Base-by-base conservation (phyloP, 2,888 invertebrate genomes). In the Dermolepida albohirtum region DNA sequence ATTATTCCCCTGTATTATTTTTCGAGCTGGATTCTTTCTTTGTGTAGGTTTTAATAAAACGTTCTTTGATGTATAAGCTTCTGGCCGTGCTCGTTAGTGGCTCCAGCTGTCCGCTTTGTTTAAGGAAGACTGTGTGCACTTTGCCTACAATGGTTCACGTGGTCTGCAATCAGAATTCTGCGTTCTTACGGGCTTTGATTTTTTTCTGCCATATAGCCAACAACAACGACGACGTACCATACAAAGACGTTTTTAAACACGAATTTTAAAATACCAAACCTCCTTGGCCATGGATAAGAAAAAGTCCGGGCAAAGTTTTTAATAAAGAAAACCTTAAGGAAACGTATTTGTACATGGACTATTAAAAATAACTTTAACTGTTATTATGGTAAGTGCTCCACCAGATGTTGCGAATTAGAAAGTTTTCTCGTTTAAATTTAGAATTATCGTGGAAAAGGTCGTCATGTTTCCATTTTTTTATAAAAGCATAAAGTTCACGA, bases 31-130 rank as follows among this genome's bases (percentile, higher is more conserved):
- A 79, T 77, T 78, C 77, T 73, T 76, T 77, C 79, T 79, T 79
- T 79, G 79, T 77, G 72, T 54, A 70, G 73, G 71, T 78, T 79
- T 78, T 79, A 79, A 78, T 79, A 79, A 78, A 79, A 80, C 76
- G 73, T 68, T 76, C 80, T 81, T 81, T 81, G 80, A 81, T 78
- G 80, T 80, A 72, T 66, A 71, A 73, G 76, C 77, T 78, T 78
- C 78, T 77, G 72, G 77, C 74, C 70, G 70, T 74, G 78, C 78
- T 81, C 80, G 80, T 80, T 80, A 80, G 81, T 79, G 78, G 79
- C 78, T 78, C 76, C 78, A 77, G 78, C 77, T 78, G 77, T 77
- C 77, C 77, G 78, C 79, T 80, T 81, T 77, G 79, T 79, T 78
- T 78, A 75, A 74, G 72, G 76, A 78, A 76, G 78, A 78, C 78